Evolutionary conservation across 2,113 vertebrate genomes (phyloP), one percentile per base, ranked within the genome.

Genomic region (Pica pica): DNA sequence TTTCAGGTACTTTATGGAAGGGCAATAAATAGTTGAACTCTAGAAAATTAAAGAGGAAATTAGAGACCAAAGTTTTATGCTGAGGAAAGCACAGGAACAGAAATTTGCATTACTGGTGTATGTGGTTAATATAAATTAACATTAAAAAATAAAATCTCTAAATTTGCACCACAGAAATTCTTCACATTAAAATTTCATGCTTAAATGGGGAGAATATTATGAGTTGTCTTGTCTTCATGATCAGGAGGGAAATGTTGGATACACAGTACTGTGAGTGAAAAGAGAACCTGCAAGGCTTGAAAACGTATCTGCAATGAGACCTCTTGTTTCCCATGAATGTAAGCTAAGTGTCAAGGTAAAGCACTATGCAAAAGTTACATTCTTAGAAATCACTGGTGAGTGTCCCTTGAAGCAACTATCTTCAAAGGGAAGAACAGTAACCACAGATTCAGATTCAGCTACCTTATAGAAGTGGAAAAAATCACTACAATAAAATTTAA

Each of bases 121-220:
- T 0, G 0, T 24, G 5, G 8, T 50, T 64, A 78, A 75, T 39
- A 59, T 5, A 87, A 70, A 83, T 31, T 68, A 65, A 33, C 5
- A 47, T 65, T 33, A 18, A 86, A 78, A 71, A 47, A 3, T 11
- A 42, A 83, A 80, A 42, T 30, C 11, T 70, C 22, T 53, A 49
- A 24, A 74, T 90, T 19, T 42, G 6, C 18, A 20, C 42, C 31
- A 63, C 6, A 89, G n/a, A 87, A 81, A 78, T 70, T 46, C 23
- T 82, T 84, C 35, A 42, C 15, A 24, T 63, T 50, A 85, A 78
- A 82, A 71, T 82, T 67, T 39, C 39, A 30, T 33, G 11, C 30
- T 85, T 79, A 37, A 75, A 75, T 63, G 13, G 5, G 9, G 22
- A 70, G 8, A 61, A 56, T 55, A 52, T 59, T 63, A 30, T 27